Percentiles rank a stretch among this genome's conserved stretches.
Conservation (phyloP, 1,140 invertebrate genomes). For the Zophobas morio region DNA sequence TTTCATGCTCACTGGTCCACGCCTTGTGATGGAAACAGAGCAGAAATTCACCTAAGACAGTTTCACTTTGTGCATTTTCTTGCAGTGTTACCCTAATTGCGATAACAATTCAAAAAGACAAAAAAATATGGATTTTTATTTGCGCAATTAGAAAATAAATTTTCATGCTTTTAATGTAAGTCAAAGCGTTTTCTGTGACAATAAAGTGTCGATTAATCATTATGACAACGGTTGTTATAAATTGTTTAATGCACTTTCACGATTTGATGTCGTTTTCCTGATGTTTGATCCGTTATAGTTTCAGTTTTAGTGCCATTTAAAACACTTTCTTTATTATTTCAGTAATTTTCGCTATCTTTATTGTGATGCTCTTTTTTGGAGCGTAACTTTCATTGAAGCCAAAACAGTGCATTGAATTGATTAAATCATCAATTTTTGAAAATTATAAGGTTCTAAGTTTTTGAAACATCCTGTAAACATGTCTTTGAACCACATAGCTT, state of each 20-base stretch:
- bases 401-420: background rate
- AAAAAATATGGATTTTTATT: slow-evolving; percentile 25
- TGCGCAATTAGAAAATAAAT: slow-evolving; percentile 24
- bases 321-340: slow-evolving; percentile 26
- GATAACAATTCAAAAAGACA: background rate
- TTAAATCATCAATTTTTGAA: background rate
- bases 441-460: background rate
- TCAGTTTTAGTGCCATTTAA: slow-evolving; percentile 5
- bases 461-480: slow-evolving; percentile 9
- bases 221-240: slow-evolving; percentile 14
- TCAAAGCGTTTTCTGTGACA: no score
- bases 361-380: slow-evolving; percentile 6
- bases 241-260: slow-evolving; percentile 23
- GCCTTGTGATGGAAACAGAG: slow-evolving; percentile 24
- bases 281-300: background rate
- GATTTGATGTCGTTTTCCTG: background rate
- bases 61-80: slow-evolving; percentile 27
- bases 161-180: background rate
- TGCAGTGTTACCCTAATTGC: background rate
- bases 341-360: slow-evolving; percentile 14
- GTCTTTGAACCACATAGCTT: slow-evolving; percentile 14
- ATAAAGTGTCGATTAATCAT: background rate
- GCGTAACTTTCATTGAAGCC: background rate
- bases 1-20: slow-evolving; percentile 28
- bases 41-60: slow-evolving; percentile 17